Evolutionary conservation across 2,888 invertebrate genomes (phyloP).

Genomic region (Phyllotreta striolata): DNA sequence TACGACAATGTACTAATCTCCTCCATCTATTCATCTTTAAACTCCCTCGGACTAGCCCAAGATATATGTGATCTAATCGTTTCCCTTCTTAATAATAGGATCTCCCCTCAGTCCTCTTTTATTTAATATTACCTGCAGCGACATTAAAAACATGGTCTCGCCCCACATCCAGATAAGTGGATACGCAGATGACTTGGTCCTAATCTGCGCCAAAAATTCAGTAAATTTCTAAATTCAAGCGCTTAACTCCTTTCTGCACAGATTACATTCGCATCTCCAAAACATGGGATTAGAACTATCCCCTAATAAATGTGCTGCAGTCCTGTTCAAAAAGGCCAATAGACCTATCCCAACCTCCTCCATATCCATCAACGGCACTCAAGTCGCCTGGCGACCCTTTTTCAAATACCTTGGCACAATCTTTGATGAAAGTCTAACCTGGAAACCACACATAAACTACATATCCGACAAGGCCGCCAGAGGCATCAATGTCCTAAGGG

Average conservation of each 20-base stretch:
- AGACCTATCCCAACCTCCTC: neutral
- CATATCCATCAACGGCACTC: neutral
- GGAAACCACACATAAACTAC: neutral
- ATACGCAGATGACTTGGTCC: neutral
- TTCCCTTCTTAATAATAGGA: neutral
- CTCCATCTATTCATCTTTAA: neutral
- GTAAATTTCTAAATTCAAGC: neutral
- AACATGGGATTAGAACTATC: no score
- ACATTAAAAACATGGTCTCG: neutral
- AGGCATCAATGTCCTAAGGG: neutral
- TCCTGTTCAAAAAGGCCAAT: neutral
- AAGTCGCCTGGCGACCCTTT: neutral
- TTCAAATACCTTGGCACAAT: neutral
- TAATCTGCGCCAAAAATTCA: neutral
- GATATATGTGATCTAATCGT: constrained; percentile 1
- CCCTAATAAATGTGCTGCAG: no score
- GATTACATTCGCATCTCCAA: neutral
- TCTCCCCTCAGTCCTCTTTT: neutral
- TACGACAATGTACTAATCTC: neutral
- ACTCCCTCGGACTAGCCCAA: neutral
- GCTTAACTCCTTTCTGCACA: neutral
- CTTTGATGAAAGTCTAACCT: neutral
- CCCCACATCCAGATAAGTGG: neutral
- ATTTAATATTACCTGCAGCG: neutral
- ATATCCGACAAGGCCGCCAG: neutral